These are phyloP conservation scores for Maconellicoccus hirsutus DNA, from an alignment of 1,140 invertebrate species.

Conservation along the genomic window DNA sequence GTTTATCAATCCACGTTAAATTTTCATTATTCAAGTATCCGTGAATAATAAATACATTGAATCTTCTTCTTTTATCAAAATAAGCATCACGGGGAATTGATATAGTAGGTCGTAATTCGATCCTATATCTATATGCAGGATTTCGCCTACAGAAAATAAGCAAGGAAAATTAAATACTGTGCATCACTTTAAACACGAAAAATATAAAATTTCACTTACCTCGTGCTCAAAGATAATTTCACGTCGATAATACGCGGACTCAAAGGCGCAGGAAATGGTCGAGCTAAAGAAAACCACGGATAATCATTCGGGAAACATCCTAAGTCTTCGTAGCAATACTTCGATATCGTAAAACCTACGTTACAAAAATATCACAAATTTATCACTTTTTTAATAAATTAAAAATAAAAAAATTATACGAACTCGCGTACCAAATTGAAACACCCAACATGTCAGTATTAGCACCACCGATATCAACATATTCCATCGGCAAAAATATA, in stretches of 20 bases:
- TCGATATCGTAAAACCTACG: background rate
- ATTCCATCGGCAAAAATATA: no score
- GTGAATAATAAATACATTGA: background rate
- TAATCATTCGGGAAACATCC: slow-evolving; percentile 30
- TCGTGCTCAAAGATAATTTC: background rate
- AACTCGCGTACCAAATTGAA: no score
- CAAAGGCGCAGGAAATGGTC: slow-evolving; percentile 30
- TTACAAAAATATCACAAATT: no score
- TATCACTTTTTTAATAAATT: no score
- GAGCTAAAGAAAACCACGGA: slow-evolving; percentile 29
- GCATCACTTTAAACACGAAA: no score
- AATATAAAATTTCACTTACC: no score
- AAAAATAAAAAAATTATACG: no score
- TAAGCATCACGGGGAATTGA: background rate
- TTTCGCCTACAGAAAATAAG: background rate
- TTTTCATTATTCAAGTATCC: background rate
- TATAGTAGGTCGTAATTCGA: background rate
- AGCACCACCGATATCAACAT: no score
- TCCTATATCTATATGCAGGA: background rate
- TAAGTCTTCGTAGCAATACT: slow-evolving; percentile 29
- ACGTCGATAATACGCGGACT: slow-evolving; percentile 22
- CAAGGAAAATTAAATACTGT: no score
- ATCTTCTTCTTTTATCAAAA: background rate
- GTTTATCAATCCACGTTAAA: background rate
- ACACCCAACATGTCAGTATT: no score